A percentile compares a stretch with the other conserved stretches of the same genome.
Conservation (phyloP, 2,113 vertebrate species). For the Gracilinanus agilis region DNA sequence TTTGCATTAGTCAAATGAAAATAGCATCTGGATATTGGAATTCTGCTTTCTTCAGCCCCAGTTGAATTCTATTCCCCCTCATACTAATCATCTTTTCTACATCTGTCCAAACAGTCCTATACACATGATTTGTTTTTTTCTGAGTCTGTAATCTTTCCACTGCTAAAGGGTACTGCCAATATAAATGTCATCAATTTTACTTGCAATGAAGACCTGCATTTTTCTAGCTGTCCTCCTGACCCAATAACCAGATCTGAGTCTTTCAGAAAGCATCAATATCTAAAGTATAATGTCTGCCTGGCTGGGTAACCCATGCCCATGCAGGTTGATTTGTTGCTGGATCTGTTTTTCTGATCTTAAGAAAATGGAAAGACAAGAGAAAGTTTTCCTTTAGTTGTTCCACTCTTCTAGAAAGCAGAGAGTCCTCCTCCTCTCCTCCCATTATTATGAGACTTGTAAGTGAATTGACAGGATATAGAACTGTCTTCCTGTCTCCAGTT, state of each 20-base stretch:
- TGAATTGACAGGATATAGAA: conserved; percentile 41
- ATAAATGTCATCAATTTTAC: conserved; percentile 59
- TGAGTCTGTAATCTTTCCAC: conserved; percentile 33
- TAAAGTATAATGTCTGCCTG: conserved; percentile 62
- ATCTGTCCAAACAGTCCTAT: conserved; percentile 33
- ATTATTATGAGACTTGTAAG: conserved; percentile 49
- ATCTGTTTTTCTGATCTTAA: conserved; percentile 56
- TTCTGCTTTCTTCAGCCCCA: conserved; percentile 6
- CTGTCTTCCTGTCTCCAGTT: not conserved
- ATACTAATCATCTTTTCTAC: conserved; percentile 27
- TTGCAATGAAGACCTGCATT: conserved; percentile 46
- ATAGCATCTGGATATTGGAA: not conserved
- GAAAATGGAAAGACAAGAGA: conserved; percentile 38
- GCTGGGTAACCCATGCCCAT: conserved; percentile 59
- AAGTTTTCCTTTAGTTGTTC: not conserved
- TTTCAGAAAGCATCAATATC: conserved; percentile 57
- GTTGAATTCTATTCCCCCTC: conserved; percentile 1
- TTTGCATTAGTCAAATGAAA: conserved; percentile 7
- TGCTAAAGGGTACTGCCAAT: not conserved
- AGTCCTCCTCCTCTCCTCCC: not conserved
- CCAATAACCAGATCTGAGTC: conserved; percentile 39
- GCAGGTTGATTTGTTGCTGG: conserved; percentile 51
- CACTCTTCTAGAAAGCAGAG: conserved; percentile 62
- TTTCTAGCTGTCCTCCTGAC: conserved; percentile 31
- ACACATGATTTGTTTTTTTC: conserved; percentile 69